These are phyloP conservation scores for Sabatieria punctata DNA, from an alignment of 2,888 invertebrate genomes.

Conservation along the genomic window DNA sequence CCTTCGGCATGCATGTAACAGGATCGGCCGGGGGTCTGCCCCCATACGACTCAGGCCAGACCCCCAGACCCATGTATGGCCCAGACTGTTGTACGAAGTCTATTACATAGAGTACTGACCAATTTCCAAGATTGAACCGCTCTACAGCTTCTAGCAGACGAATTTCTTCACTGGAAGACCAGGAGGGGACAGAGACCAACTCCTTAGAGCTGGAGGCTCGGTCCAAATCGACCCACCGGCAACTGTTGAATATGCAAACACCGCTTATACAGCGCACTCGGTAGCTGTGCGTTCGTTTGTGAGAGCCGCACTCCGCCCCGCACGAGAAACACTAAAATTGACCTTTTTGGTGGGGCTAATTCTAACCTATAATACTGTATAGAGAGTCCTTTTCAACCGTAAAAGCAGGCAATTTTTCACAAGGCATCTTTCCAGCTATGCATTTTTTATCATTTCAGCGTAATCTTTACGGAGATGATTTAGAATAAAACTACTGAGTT, in stretches of 20 bases:
- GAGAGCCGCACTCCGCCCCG: conserved; percentile 7
- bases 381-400: neutral
- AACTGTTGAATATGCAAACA: neutral
- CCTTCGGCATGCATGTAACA: too few species aligned
- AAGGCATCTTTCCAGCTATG: too few species aligned
- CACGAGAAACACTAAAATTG: conserved; percentile 6
- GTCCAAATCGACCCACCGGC: neutral
- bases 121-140: conserved; percentile 11
- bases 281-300: conserved; percentile 9
- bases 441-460: too few species aligned
- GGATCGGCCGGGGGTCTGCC: too few species aligned
- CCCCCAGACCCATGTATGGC: too few species aligned
- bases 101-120: too few species aligned
- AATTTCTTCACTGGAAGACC: conserved; percentile 5
- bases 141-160: conserved; percentile 9
- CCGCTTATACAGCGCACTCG: neutral
- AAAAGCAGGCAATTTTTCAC: too few species aligned
- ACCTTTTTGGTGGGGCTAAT: neutral
- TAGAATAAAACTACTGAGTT: too few species aligned
- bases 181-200: too few species aligned
- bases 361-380: neutral
- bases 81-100: too few species aligned
- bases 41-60: too few species aligned
- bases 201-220: neutral
- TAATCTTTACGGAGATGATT: too few species aligned